Percentiles rank a stretch among this genome's conserved stretches.
Evolutionary conservation across 1,140 invertebrate genomes (phyloP).

Genomic region (Psix sp.): DNA sequence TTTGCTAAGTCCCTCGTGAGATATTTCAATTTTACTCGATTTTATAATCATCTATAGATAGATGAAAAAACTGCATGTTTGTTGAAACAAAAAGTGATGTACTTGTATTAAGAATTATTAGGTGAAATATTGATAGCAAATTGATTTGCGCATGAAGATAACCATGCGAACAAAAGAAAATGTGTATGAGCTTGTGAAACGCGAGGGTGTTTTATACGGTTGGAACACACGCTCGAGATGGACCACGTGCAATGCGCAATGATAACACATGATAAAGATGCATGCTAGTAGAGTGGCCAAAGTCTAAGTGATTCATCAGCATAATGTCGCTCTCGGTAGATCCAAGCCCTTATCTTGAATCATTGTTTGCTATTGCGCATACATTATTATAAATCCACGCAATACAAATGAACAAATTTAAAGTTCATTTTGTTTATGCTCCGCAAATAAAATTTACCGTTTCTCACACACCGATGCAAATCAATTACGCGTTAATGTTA

Average conservation of each 20-base stretch:
- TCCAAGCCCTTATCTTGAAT: slow-evolving; percentile 40
- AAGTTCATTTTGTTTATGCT: too few relatives aligned
- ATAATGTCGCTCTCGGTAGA: slow-evolving; percentile 36
- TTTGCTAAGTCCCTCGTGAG: too few relatives aligned
- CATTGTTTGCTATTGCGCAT: slow-evolving; percentile 27
- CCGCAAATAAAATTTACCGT: too few relatives aligned
- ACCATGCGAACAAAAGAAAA: slow-evolving; percentile 33
- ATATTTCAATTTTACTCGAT: too few relatives aligned
- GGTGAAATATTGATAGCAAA: too few relatives aligned
- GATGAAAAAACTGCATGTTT: too few relatives aligned
- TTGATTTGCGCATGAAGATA: slow-evolving; percentile 14
- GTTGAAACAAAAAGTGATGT: too few relatives aligned
- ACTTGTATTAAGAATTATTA: too few relatives aligned
- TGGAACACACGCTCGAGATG: slow-evolving; percentile 28
- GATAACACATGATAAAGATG: slow-evolving; percentile 58
- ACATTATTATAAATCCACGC: too few relatives aligned
- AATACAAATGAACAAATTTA: neutral
- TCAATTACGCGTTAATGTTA: slow-evolving; percentile 1
- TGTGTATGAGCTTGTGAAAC: neutral
- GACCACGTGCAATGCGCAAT: slow-evolving; percentile 56
- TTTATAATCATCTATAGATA: too few relatives aligned
- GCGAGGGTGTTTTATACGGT: too few relatives aligned
- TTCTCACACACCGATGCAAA: slow-evolving; percentile 1
- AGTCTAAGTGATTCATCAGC: slow-evolving; percentile 54
- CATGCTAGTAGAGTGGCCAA: slow-evolving; percentile 45